phyloP scores from a whole-genome alignment of 2,797 vertebrate species.

The Thripadectes ignobilis region DNA sequence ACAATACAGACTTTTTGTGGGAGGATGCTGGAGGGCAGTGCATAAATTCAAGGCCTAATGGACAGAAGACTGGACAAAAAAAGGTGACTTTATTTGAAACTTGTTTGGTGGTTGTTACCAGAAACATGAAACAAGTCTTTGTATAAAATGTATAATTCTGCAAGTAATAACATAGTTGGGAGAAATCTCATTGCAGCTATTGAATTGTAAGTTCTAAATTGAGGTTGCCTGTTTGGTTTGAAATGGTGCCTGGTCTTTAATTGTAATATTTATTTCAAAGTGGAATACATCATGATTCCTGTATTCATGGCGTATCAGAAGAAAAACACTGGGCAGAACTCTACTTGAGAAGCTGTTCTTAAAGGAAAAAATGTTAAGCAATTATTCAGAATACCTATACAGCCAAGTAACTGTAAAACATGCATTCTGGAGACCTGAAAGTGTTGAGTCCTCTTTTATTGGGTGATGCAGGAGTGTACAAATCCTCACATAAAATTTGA shows the following conservation, averaged over 20 bases:
- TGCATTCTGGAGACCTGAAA: not conserved
- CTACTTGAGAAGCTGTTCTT: not conserved
- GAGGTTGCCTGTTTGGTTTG: not conserved
- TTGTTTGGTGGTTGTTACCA: not conserved
- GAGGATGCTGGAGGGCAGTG: not conserved
- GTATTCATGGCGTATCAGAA: not conserved
- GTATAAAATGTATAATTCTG: not conserved
- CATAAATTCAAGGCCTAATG: not conserved
- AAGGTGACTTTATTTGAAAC: constrained; percentile 1
- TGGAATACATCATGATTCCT: fast-evolving
- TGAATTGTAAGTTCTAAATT: not conserved
- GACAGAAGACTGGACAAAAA: not conserved
- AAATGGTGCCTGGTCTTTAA: not conserved
- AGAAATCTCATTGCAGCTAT: not conserved
- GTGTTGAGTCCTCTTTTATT: not conserved
- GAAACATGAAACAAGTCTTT: not conserved
- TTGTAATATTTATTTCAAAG: not conserved
- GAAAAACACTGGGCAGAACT: not conserved
- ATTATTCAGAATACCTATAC: not conserved
- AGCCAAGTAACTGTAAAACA: not conserved
- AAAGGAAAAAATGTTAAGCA: not conserved
- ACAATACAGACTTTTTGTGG: not conserved
- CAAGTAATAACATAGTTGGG: not conserved
- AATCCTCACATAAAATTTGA: not conserved
- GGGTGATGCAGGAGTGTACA: not conserved